Base-by-base conservation (phyloP, 2,797 vertebrate genomes). In the Silurus aristotelis region DNA sequence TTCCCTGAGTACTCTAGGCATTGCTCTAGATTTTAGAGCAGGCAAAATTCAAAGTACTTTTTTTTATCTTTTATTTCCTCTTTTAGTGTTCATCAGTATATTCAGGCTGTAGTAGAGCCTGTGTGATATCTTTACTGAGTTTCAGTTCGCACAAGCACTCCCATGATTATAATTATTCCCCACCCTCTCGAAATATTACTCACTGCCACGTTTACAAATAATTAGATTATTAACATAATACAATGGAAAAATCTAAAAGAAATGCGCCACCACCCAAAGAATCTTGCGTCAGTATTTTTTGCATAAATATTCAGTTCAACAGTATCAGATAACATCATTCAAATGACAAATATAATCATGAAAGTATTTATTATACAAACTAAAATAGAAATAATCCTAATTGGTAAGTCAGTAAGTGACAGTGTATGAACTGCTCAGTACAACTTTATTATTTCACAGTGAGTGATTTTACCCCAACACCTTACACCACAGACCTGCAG, bases 241-340 rank as follows among this genome's bases (percentile, higher is more conserved):
- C 17, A 14, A 25, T 68, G 48, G 66, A 82, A 82, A 38, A 38
- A 38, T 38, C 38, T 4, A 38, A 38, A 82, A 70, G n/a, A 58
- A 19, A 82, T 55, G 43, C 43, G 61, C 15, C 64, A 82, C 66
- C 80, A n/a, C 80, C 80, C 66, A 70, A 43, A 1, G 43, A 12
- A 70, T 56, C 13, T 19, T 68, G 27, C 52, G 52, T 82, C 66
- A 82, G 10, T 66, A 52, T 66, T 27, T 52, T 46, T 79, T 79
- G 8, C 66, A 52, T 19, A 80, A 7, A 63, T 58, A 58, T 58
- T 38, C 7, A 75, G 22, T 31, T 12, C 12, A 58, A 77, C 27
- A 19, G 71, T 58, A 56, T 19, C 4, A 1, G 19, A 76, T 58
- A 15, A 0, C 8, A 76, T 60, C 3, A 10, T 31, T 76, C 17